Percentiles rank a stretch among this genome's conserved stretches.
Evolutionary conservation across 2,797 vertebrate genomes (phyloP).

Genomic region (Limosa lapponica): DNA sequence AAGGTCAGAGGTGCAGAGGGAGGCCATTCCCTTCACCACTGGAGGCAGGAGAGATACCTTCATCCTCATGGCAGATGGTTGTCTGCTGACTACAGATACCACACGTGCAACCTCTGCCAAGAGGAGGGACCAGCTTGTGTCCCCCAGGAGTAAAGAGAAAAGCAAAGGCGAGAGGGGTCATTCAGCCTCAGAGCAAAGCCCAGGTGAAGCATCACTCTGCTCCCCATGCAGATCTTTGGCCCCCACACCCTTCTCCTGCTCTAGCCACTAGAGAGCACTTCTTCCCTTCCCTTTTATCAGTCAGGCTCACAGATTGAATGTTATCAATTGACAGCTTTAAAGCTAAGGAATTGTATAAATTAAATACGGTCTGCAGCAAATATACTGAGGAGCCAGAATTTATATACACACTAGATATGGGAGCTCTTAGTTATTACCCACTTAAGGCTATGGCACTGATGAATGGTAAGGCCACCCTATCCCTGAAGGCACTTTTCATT

Average conservation of each 20-base stretch:
- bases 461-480: slow-evolving; percentile 74
- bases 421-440: slow-evolving; percentile 78
- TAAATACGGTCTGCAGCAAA: slow-evolving; percentile 68
- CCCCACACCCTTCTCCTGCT: slow-evolving; percentile 6
- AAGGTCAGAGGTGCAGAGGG: not conserved
- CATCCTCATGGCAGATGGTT: not conserved
- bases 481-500: slow-evolving; percentile 78
- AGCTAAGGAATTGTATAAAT: slow-evolving; percentile 76
- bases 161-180: not conserved
- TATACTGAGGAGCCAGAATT: slow-evolving; percentile 75
- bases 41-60: not conserved
- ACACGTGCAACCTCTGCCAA: not conserved
- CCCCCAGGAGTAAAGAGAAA: not conserved
- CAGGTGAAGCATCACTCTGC: not conserved
- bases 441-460: slow-evolving; percentile 75
- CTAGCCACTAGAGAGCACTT: slow-evolving; percentile 56
- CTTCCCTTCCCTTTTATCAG: slow-evolving; percentile 69
- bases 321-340: slow-evolving; percentile 77
- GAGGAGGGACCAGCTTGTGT: not conserved
- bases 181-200: not conserved
- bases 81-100: not conserved
- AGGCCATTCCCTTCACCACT: not conserved
- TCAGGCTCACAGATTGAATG: slow-evolving; percentile 70
- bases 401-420: slow-evolving; percentile 73
- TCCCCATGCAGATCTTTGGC: not conserved